Evolutionary conservation across 2,797 vertebrate species (phyloP).

Genomic region (Peromyscus aztecus): DNA sequence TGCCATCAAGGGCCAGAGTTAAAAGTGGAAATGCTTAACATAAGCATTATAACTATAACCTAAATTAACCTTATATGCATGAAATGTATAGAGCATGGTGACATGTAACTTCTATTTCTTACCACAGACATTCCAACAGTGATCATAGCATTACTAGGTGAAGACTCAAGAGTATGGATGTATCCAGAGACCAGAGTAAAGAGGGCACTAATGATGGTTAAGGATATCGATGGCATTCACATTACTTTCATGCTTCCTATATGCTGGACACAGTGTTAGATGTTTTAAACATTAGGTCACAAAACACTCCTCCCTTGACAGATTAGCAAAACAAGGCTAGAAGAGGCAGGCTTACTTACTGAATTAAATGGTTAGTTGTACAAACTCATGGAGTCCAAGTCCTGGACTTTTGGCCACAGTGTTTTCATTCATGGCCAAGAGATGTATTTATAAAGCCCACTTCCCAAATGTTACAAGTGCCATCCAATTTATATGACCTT

Average conservation of each 20-base stretch:
- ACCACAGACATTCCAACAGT: slow-evolving; percentile 7
- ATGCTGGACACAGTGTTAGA: neutral
- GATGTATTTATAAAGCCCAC: neutral
- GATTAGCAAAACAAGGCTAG: neutral
- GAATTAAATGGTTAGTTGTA: neutral
- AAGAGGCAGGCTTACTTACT: neutral
- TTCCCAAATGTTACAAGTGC: neutral
- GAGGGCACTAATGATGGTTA: neutral
- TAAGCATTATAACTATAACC: neutral
- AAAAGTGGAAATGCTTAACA: slow-evolving; percentile 40
- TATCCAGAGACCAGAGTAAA: neutral
- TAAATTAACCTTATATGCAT: neutral
- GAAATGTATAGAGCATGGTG: neutral
- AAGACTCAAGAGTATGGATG: neutral
- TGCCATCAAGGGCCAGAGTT: neutral
- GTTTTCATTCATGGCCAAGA: neutral
- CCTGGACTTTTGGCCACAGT: neutral
- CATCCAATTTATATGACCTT: slow-evolving; percentile 1
- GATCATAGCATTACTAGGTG: neutral
- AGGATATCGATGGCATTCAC: neutral
- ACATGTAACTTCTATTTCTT: slow-evolving; percentile 39
- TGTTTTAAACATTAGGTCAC: neutral
- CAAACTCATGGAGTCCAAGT: neutral
- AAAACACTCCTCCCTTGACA: neutral
- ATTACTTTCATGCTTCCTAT: neutral